These are phyloP conservation scores for Bombus confusus DNA, from an alignment of 1,140 invertebrate genomes.

Conservation along the genomic window DNA sequence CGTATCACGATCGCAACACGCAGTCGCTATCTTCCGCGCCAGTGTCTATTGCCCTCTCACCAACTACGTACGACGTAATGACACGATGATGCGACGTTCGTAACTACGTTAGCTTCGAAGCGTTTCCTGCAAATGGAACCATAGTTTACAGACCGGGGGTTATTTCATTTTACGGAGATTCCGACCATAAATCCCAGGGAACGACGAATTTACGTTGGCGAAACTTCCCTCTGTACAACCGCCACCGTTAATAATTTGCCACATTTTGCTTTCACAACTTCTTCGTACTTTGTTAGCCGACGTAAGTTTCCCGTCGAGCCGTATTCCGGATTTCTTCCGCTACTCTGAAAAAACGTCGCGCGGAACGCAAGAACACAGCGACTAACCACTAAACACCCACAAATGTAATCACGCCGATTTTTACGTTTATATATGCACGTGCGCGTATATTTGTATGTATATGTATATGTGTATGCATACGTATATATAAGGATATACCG, in stretches of 20 bases:
- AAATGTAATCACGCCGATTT: too few species aligned
- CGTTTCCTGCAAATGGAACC: conserved; percentile 35
- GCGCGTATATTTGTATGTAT: too few species aligned
- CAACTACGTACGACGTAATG: conserved; percentile 13
- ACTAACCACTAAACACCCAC: too few species aligned
- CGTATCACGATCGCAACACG: conserved; percentile 23
- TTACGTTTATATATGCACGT: too few species aligned
- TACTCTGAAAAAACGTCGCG: neutral
- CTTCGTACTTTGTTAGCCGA: neutral
- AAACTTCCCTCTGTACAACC: too few species aligned
- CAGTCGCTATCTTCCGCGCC: neutral
- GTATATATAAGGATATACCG: too few species aligned
- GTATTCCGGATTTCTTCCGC: neutral
- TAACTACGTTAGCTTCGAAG: neutral
- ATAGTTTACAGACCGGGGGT: conserved; percentile 10
- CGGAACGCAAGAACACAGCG: too few species aligned
- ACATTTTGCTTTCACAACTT: neutral
- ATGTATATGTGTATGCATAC: too few species aligned
- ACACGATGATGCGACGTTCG: conserved; percentile 38
- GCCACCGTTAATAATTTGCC: conserved; percentile 9
- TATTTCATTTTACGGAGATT: conserved; percentile 11
- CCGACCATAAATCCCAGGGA: neutral
- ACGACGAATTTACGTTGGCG: conserved; percentile 18
- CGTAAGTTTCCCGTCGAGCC: too few species aligned
- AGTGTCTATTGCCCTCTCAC: neutral